Evolutionary conservation across 2,797 vertebrate genomes (phyloP), one percentile per base, ranked within the genome.

Genomic region (Hemitrygon akajei): DNA sequence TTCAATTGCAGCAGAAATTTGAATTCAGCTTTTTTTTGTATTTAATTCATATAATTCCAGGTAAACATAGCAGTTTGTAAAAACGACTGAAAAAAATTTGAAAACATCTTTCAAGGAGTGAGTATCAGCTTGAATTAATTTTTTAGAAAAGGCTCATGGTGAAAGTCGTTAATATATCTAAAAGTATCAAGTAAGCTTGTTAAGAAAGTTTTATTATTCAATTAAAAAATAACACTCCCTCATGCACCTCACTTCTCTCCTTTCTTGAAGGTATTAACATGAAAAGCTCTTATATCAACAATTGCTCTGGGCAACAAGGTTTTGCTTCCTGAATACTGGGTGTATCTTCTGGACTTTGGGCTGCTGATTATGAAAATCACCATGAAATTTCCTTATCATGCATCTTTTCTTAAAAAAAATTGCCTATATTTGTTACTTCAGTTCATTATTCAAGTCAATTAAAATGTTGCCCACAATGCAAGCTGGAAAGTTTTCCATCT

Each of bases 41-140:
- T 58, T 75, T 93, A 14, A 76, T 47, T 93, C 71, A 93, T 2
- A 47, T 6, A 69, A 91, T 7, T 73, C 10, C 40, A 93, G n/a
- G 91, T 9, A 91, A 40, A 66, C 40, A 56, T 5, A 16, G 27
- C 30, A 30, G 14, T n/a, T 66, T 27, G 37, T 75, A 73, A 40
- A 92, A 92, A 75, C 92, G 69, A 47, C 75, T 92, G 34, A 92
- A 93, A 60, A 30, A 47, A 76, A 76, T 47, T 75, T 47, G 75
- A 69, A 56, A 47, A 27, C 69, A 93, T 58, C 27, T 56, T 76
- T 30, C 40, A 6, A n/a, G 60, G 18, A 34, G 12, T 89, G 37
- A 37, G 18, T 34, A 69, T 69, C 60, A 66, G 6, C 22, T 10
- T 34, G 63, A n/a, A 20, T 37, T 89, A 34, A 69, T 0, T 18